Base-by-base conservation (phyloP, 2,113 vertebrate genomes). In the Paracyprichromis sp. region DNA sequence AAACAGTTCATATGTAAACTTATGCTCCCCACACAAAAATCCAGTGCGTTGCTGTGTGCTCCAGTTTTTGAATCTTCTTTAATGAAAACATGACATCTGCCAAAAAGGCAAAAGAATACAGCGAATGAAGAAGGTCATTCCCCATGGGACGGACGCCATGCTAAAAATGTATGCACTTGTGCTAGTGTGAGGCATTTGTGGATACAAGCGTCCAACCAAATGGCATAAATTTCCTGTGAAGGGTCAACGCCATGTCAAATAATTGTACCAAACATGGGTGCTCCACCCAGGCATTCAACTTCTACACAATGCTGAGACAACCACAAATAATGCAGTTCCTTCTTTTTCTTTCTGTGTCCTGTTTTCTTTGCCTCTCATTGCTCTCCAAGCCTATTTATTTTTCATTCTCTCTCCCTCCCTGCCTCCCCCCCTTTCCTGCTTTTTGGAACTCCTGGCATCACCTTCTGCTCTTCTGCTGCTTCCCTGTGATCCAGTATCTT, bases 221-320 rank as follows among this genome's bases (percentile, higher is more conserved):
- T 89, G 90, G 84, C 85, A 81, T 61, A 66, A 59, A 82, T 84
- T 93, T 95, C 90, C 87, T 93, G 89, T 36, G 31, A 83, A 66
- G 90, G 93, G 93, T 94, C 93, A 91, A 45, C 43, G 0, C 4
- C 38, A 73, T 90, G 93, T 93, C 88, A 90, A 21, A 86, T 90
- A 73, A 94, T 92, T 95, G 93, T 93, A 82, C 83, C 86, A 76
- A 91, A 90, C 89, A 38, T 71, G 36, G 61, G 81, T 40, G 9
- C 92, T 95, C 87, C 94, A 91, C 93, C 94, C 94, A 80, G 50
- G 78, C 92, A 94, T 95, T 95, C 92, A 95, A 91, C 73, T 82
- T 82, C 43, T 14, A 90, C 89, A 95, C 93, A 93, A 94, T 94
- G 87, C 82, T 69, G 82, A 93, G 80, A 90, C 61, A 85, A 86